Conservation (phyloP, 1,140 invertebrate species). For the Trinorchestia longiramus region DNA sequence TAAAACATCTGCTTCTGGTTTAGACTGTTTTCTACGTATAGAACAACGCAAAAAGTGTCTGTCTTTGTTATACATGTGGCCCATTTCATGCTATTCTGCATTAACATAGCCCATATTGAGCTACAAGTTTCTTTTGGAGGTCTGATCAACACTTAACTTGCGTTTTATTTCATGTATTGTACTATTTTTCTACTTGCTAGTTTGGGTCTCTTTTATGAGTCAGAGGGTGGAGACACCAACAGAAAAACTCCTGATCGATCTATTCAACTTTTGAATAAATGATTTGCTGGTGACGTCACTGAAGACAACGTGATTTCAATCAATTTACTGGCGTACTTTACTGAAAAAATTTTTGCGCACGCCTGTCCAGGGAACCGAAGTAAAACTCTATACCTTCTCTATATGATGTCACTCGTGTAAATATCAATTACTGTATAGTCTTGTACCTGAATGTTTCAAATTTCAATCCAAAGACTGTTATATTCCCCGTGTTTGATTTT, state of each 20-base stretch:
- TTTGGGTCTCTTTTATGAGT: not conserved
- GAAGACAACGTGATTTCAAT: not conserved
- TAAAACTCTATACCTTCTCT: not conserved
- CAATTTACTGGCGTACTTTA: too few relatives aligned
- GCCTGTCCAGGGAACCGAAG: not conserved
- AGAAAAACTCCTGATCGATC: not conserved
- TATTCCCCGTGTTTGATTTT: not conserved
- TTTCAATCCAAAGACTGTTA: slow-evolving; percentile 33
- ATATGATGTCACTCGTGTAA: not conserved
- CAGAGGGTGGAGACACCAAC: not conserved
- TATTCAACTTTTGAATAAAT: not conserved
- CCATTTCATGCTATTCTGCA: too few relatives aligned
- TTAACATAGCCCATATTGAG: too few relatives aligned
- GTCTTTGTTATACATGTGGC: too few relatives aligned
- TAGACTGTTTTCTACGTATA: not conserved
- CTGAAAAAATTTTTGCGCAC: not conserved
- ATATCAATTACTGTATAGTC: not conserved
- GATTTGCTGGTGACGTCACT: not conserved
- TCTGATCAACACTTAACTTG: too few relatives aligned
- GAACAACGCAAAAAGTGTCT: not conserved
- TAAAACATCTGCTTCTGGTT: not conserved
- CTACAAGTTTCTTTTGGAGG: too few relatives aligned
- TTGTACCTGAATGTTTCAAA: slow-evolving; percentile 47
- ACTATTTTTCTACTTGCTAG: not conserved
- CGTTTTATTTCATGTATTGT: too few relatives aligned